Evolutionary conservation across 2,113 vertebrate genomes (phyloP).

Genomic region (Bambusicola thoracicus): DNA sequence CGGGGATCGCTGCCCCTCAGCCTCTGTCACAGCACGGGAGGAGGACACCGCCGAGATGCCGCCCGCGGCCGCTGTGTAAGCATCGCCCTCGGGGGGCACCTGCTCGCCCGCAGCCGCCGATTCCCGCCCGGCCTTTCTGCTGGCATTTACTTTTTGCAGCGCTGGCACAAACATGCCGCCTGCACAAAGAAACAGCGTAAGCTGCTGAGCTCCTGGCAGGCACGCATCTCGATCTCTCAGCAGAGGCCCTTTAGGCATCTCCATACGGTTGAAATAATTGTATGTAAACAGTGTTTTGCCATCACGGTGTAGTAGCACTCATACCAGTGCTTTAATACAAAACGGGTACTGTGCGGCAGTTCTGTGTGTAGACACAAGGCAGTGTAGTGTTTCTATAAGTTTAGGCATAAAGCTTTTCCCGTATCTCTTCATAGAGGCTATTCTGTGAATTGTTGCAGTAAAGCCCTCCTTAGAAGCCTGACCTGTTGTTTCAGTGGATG

Average conservation of each 20-base stretch:
- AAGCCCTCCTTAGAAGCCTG: neutral
- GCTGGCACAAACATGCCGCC: neutral
- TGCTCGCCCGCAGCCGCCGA: neutral
- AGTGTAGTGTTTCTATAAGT: neutral
- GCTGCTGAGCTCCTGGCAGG: neutral
- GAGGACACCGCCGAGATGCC: neutral
- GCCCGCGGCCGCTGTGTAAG: neutral
- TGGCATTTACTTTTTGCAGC: neutral
- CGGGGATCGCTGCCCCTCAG: neutral
- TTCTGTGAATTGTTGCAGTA: neutral
- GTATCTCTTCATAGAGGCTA: neutral
- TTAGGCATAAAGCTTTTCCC: neutral
- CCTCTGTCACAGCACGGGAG: neutral
- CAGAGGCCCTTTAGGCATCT: neutral
- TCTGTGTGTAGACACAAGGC: neutral
- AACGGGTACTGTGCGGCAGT: neutral
- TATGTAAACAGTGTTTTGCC: neutral
- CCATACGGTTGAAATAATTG: neutral
- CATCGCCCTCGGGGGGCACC: neutral
- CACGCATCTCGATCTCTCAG: rapidly evolving
- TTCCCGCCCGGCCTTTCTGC: neutral
- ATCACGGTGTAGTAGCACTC: rapidly evolving
- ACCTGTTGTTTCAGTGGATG: neutral
- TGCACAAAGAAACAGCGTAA: neutral
- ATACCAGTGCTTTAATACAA: neutral